Conservation (phyloP, 2,113 vertebrate genomes). For the Mus pahari region DNA sequence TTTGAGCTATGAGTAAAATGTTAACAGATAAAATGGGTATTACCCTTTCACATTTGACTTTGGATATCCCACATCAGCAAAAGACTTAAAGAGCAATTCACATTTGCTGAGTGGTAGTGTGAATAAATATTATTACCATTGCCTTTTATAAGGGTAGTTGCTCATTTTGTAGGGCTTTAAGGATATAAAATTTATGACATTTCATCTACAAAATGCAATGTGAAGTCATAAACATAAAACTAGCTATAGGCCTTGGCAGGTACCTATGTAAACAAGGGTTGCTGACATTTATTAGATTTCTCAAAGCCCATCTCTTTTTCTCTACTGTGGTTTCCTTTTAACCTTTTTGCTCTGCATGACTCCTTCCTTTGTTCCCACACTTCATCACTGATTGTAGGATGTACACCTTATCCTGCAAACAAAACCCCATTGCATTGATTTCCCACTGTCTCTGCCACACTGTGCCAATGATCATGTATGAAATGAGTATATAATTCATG, state of each 20-base stretch:
- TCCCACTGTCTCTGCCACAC: background rate
- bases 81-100: background rate
- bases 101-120: background rate
- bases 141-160: background rate
- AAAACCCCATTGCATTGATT: background rate
- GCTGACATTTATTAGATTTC: background rate
- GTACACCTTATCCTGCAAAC: background rate
- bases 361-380: background rate
- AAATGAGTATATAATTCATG: background rate
- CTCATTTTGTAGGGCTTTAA: background rate
- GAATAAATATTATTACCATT: background rate
- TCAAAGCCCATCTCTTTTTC: background rate
- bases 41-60: background rate
- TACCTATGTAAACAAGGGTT: background rate
- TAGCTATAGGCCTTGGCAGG: background rate
- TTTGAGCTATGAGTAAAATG: background rate
- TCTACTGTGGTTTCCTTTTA: background rate
- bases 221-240: conserved; percentile 27
- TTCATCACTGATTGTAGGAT: background rate
- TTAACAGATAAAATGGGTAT: background rate
- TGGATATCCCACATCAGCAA: background rate
- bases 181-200: background rate
- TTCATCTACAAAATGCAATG: conserved; percentile 27
- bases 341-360: background rate
- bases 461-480: conserved; percentile 17